Evolutionary conservation across 2,888 invertebrate genomes (phyloP).

Genomic region (Hemicrepidius hirtus): DNA sequence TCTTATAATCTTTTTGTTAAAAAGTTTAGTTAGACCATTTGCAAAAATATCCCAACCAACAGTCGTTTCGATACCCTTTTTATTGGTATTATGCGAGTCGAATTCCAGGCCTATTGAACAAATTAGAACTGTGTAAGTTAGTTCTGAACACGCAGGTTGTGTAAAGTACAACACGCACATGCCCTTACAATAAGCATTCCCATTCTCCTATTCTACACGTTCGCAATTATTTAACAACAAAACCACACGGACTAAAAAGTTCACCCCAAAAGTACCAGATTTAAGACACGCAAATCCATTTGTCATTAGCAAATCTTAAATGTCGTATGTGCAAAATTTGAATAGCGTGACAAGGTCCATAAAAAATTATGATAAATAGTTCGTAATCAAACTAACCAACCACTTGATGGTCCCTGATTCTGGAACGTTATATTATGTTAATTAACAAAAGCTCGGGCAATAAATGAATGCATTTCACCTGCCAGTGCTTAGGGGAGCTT

Average conservation of each 20-base stretch:
- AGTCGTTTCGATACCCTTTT: not conserved
- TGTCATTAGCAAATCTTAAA: slow-evolving; percentile 26
- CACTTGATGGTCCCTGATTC: slow-evolving; percentile 7
- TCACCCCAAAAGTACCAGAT: slow-evolving; percentile 2
- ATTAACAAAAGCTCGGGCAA: slow-evolving; percentile 18
- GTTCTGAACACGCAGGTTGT: slow-evolving; percentile 32
- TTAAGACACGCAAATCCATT: slow-evolving; percentile 26
- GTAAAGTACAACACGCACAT: slow-evolving; percentile 20
- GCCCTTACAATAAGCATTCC: slow-evolving; percentile 21
- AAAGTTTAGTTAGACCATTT: not conserved
- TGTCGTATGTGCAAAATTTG: slow-evolving; percentile 25
- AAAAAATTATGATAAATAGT: slow-evolving; percentile 17
- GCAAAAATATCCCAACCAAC: not conserved
- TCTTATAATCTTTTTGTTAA: too few relatives aligned
- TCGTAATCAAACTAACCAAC: slow-evolving; percentile 15
- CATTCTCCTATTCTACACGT: slow-evolving; percentile 25
- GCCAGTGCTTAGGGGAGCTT: slow-evolving; percentile 21
- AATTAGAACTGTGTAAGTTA: slow-evolving; percentile 28
- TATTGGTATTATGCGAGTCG: slow-evolving; percentile 1
- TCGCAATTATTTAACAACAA: slow-evolving; percentile 32
- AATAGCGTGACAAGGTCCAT: slow-evolving; percentile 15
- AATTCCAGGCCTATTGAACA: slow-evolving; percentile 19
- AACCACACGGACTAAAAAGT: slow-evolving; percentile 20
- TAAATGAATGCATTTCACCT: slow-evolving; percentile 33
- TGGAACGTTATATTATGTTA: slow-evolving; percentile 4